These are phyloP conservation scores for Labrus mixtus DNA, from an alignment of 2,113 vertebrate genomes.

Conservation along the genomic window DNA sequence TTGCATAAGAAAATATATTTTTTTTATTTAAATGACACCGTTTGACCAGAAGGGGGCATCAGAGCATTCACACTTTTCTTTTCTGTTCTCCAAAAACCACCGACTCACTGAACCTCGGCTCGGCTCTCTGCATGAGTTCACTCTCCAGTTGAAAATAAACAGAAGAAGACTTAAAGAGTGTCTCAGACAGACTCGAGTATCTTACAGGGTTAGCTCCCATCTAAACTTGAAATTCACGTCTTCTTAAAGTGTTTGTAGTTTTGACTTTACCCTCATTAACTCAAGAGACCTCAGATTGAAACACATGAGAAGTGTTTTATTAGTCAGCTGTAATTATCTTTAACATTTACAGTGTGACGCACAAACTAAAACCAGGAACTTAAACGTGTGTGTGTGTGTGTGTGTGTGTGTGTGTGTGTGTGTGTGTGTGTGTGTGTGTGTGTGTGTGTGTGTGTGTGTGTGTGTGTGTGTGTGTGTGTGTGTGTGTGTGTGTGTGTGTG, in stretches of 20 bases:
- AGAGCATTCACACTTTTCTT: background rate
- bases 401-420: background rate
- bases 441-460: too few relatives aligned
- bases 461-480: too few relatives aligned
- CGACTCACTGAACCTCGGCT: background rate
- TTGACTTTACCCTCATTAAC: too few relatives aligned
- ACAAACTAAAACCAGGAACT: slow-evolving; percentile 31
- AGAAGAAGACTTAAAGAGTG: background rate
- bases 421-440: too few relatives aligned
- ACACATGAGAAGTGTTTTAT: too few relatives aligned
- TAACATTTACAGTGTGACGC: background rate
- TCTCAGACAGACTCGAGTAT: too few relatives aligned
- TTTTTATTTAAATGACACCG: background rate
- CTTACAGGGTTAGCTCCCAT: background rate
- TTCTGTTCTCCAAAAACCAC: background rate
- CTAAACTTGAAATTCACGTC: background rate
- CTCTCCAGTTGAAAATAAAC: slow-evolving; percentile 26
- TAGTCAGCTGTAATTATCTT: background rate
- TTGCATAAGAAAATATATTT: too few relatives aligned
- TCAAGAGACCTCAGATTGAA: too few relatives aligned
- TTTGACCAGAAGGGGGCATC: slow-evolving; percentile 43
- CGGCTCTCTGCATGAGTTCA: slow-evolving; percentile 14
- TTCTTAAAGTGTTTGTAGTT: too few relatives aligned
- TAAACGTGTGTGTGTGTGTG: background rate
- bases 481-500: too few relatives aligned